A percentile compares a stretch with the other conserved stretches of the same genome.
phyloP scores from a whole-genome alignment of 2,888 invertebrate genomes.

The Halictus quadricinctus region DNA sequence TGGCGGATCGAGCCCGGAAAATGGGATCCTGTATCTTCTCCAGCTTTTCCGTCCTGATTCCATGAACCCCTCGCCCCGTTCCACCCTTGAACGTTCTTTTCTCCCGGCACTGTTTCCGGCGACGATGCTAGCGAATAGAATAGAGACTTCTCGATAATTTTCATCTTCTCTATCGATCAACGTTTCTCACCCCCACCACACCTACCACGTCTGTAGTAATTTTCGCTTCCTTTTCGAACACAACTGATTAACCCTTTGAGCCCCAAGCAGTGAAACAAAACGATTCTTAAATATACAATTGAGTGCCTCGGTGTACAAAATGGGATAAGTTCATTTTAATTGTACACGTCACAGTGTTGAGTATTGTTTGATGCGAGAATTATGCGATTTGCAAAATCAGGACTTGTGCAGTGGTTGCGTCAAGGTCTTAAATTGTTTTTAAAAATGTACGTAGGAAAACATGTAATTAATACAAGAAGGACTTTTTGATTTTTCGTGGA shows the following conservation, averaged over 20 bases:
- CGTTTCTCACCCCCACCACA: background rate
- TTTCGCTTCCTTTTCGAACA: background rate
- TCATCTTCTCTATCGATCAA: conserved; percentile 3
- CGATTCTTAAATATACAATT: too few relatives aligned
- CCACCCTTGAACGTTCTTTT: background rate
- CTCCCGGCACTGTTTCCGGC: conserved; percentile 12
- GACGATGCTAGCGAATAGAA: conserved; percentile 28
- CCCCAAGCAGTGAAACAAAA: too few relatives aligned
- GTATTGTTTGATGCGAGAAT: too few relatives aligned
- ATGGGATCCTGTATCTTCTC: conserved; percentile 55
- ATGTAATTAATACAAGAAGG: too few relatives aligned
- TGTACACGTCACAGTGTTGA: too few relatives aligned
- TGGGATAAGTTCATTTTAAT: too few relatives aligned
- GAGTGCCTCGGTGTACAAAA: too few relatives aligned
- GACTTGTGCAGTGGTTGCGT: too few relatives aligned
- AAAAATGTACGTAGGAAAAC: too few relatives aligned
- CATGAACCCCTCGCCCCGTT: background rate
- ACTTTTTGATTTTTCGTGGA: too few relatives aligned
- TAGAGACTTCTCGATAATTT: conserved; percentile 35
- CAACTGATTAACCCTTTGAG: background rate
- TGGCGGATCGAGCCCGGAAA: conserved; percentile 60
- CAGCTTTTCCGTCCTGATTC: conserved; percentile 22
- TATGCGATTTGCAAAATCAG: too few relatives aligned
- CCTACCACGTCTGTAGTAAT: background rate
- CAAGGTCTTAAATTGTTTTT: too few relatives aligned